Conservation (phyloP, 2,888 invertebrate genomes). For the Steinernema scapterisci region DNA sequence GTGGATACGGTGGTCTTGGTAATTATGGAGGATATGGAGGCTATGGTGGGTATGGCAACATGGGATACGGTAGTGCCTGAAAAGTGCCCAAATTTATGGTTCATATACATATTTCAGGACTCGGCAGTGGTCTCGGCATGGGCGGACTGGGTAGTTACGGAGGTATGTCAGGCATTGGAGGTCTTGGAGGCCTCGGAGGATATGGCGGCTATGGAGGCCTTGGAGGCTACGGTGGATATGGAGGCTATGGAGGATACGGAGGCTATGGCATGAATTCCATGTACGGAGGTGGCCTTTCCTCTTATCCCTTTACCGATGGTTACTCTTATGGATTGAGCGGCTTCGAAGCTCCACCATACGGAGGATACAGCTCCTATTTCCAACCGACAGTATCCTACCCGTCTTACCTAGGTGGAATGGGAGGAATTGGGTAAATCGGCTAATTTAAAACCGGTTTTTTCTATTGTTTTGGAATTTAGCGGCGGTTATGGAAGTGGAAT, state of each 20-base stretch:
- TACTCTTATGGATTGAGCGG: slow-evolving; percentile 35
- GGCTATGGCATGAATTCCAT: slow-evolving; percentile 2
- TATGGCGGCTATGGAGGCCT: background rate
- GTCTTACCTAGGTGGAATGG: slow-evolving; percentile 11
- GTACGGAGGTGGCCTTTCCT: background rate
- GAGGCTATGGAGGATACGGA: background rate
- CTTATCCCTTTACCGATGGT: slow-evolving; percentile 7
- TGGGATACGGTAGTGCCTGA: no score
- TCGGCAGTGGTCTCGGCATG: background rate
- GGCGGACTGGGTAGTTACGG: background rate
- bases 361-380: slow-evolving; percentile 36
- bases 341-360: slow-evolving; percentile 38
- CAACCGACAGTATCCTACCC: slow-evolving; percentile 36
- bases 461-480: slow-evolving; percentile 7
- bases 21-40: no score
- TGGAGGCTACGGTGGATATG: background rate
- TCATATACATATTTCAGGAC: no score
- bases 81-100: no score
- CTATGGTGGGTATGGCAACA: no score
- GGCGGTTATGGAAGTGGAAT: background rate
- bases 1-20: background rate
- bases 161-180: background rate
- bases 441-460: background rate
- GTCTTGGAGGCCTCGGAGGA: background rate
- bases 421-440: background rate